phyloP scores from a whole-genome alignment of 2,113 vertebrate species.

The Sarotherodon lohbergeri region DNA sequence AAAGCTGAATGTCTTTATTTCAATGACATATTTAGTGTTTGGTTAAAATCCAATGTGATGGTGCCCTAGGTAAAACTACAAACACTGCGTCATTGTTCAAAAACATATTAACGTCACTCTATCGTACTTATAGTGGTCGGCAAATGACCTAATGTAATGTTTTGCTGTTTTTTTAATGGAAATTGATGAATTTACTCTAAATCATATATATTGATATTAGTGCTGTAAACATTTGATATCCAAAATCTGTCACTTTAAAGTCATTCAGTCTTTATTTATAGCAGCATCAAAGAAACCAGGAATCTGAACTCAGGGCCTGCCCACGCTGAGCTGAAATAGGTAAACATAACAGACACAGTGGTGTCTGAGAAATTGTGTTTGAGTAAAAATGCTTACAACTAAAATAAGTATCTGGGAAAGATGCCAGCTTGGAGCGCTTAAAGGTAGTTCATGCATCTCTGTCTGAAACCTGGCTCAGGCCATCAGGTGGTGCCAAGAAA shows the following conservation, averaged over 20 bases:
- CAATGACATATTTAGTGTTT: not conserved
- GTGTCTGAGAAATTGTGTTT: not conserved
- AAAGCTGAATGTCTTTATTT: not conserved
- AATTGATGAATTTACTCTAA: not conserved
- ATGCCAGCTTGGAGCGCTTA: not conserved
- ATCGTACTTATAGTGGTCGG: not conserved
- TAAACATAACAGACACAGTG: not conserved
- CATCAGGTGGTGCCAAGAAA: not conserved
- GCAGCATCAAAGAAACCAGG: not conserved
- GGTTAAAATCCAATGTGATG: not conserved
- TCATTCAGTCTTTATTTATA: not conserved
- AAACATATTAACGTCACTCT: not conserved
- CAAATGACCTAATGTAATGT: not conserved
- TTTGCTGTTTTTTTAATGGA: not conserved
- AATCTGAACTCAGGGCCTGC: not conserved
- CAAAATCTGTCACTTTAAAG: not conserved
- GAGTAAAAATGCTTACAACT: not conserved
- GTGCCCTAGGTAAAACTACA: not conserved
- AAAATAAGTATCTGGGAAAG: conserved; percentile 9
- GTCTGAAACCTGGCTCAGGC: not conserved
- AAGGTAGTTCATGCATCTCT: conserved; percentile 2
- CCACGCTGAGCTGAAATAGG: not conserved
- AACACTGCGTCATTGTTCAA: not conserved
- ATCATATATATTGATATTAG: not conserved
- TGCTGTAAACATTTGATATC: not conserved